phyloP scores from a whole-genome alignment of 2,888 invertebrate genomes.

The Andricus curvator region DNA sequence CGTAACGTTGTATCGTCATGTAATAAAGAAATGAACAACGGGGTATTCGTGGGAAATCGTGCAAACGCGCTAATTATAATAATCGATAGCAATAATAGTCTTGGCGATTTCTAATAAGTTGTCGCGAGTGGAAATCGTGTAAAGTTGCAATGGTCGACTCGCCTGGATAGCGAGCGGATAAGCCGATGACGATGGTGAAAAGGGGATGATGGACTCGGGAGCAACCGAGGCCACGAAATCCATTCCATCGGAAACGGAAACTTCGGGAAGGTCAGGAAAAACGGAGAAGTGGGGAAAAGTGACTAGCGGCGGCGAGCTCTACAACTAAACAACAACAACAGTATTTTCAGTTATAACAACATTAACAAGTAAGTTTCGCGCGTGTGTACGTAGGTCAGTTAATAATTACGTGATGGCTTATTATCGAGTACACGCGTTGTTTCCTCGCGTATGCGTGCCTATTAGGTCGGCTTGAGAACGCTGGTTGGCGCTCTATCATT shows the following conservation, averaged over 20 bases:
- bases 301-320: constrained; percentile 79
- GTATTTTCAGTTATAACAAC: constrained; percentile 79
- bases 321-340: constrained; percentile 79
- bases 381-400: constrained; percentile 51
- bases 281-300: constrained; percentile 61
- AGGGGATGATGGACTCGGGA: background rate
- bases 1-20: constrained; percentile 36
- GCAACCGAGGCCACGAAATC: constrained; percentile 33
- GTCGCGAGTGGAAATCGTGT: constrained; percentile 35
- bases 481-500: constrained; percentile 25
- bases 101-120: background rate
- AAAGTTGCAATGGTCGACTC: constrained; percentile 42
- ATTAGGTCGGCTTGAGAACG: constrained; percentile 30
- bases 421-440: constrained; percentile 43
- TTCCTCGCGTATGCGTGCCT: constrained; percentile 47
- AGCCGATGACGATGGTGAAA: constrained; percentile 37
- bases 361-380: constrained; percentile 77
- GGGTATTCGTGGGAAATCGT: constrained; percentile 6
- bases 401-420: constrained; percentile 51
- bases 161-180: constrained; percentile 37
- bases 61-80: constrained; percentile 29
- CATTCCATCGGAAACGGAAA: background rate
- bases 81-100: background rate
- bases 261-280: constrained; percentile 38
- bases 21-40: constrained; percentile 23